phyloP scores from a whole-genome alignment of 2,888 invertebrate species.

The Ametastegia equiseti region DNA sequence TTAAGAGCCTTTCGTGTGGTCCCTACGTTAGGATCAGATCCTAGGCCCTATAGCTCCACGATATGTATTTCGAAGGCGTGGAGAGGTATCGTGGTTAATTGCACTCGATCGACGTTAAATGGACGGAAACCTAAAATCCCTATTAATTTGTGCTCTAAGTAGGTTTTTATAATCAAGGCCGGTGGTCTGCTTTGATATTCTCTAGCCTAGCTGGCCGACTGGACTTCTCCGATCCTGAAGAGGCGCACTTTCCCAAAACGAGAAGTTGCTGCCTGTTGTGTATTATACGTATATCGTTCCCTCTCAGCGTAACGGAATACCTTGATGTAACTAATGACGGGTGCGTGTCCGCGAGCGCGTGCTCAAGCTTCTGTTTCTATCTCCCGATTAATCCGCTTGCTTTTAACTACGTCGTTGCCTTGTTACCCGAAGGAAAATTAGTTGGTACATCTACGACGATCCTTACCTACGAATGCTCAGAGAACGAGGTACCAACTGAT shows the following conservation, averaged over 20 bases:
- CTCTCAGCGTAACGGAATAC: slow-evolving; percentile 34
- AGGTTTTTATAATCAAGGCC: slow-evolving; percentile 41
- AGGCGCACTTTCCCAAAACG: slow-evolving; percentile 25
- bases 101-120: slow-evolving; percentile 46
- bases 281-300: neutral
- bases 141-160: slow-evolving; percentile 48
- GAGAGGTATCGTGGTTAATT: slow-evolving; percentile 41
- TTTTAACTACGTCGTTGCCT: slow-evolving; percentile 33
- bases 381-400: slow-evolving; percentile 40
- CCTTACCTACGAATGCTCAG: neutral
- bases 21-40: slow-evolving; percentile 24
- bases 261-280: slow-evolving; percentile 22
- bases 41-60: neutral
- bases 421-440: slow-evolving; percentile 15
- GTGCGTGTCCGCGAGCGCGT: slow-evolving; percentile 44
- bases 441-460: slow-evolving; percentile 7
- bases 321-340: slow-evolving; percentile 41
- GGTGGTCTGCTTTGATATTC: slow-evolving; percentile 46
- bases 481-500: neutral
- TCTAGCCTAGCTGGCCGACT: too few species aligned
- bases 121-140: slow-evolving; percentile 38
- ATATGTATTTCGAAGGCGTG: slow-evolving; percentile 37
- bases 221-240: neutral
- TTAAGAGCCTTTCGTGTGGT: slow-evolving; percentile 46
- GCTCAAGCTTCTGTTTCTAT: slow-evolving; percentile 43